These are phyloP conservation scores for Anagyrus pseudococci DNA, from an alignment of 2,888 invertebrate species.

Conservation along the genomic window DNA sequence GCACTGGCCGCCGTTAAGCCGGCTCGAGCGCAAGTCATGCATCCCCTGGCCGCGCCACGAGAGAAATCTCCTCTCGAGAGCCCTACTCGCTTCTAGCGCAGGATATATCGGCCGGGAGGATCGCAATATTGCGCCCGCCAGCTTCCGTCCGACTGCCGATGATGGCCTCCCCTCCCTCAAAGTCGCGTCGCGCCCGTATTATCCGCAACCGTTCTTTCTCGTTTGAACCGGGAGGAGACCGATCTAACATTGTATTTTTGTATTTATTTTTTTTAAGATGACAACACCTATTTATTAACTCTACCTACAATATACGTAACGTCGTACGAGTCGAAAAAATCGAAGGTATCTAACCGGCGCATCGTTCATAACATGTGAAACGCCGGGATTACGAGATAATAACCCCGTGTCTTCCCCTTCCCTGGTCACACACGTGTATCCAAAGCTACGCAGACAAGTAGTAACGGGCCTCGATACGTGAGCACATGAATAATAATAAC, in stretches of 20 bases:
- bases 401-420: slow-evolving; percentile 38
- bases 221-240: too few relatives aligned
- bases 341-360: not conserved
- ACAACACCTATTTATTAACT: too few relatives aligned
- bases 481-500: slow-evolving; percentile 22
- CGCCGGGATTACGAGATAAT: slow-evolving; percentile 55
- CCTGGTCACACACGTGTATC: slow-evolving; percentile 1
- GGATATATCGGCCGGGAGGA: not conserved
- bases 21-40: slow-evolving; percentile 59
- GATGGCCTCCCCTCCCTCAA: slow-evolving; percentile 41
- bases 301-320: too few relatives aligned
- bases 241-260: too few relatives aligned
- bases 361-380: slow-evolving; percentile 49
- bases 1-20: slow-evolving; percentile 57
- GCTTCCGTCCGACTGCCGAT: slow-evolving; percentile 51
- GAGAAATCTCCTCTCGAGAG: slow-evolving; percentile 58
- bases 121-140: slow-evolving; percentile 14
- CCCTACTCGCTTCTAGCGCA: too few relatives aligned
- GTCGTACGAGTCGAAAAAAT: not conserved
- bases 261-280: too few relatives aligned
- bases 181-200: too few relatives aligned
- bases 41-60: too few relatives aligned
- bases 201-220: too few relatives aligned
- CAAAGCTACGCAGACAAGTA: not conserved
- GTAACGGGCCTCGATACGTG: too few relatives aligned